These are phyloP conservation scores for Tapera naevia DNA, from an alignment of 2,797 vertebrate genomes.

Conservation along the genomic window DNA sequence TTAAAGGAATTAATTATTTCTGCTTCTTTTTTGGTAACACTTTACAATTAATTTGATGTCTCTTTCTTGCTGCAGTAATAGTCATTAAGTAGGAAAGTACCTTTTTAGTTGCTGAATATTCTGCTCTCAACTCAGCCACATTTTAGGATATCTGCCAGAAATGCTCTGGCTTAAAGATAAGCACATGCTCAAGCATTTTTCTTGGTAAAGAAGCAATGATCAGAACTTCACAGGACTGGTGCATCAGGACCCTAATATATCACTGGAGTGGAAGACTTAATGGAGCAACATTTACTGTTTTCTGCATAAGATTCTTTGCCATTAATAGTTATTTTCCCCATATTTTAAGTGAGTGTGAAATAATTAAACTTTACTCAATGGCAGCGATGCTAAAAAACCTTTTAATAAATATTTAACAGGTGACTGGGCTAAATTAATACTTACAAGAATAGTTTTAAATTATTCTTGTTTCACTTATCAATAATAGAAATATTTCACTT, in stretches of 20 bases:
- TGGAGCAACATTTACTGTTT: background rate
- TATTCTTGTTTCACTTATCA: background rate
- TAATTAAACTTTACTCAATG: background rate
- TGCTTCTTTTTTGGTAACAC: background rate
- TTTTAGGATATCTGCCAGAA: background rate
- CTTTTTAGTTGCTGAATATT: background rate
- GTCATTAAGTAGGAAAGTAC: background rate
- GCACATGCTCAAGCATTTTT: background rate
- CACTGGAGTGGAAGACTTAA: background rate
- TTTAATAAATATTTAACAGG: background rate
- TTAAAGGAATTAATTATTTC: constrained; percentile 21
- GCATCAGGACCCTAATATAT: background rate
- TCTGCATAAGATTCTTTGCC: background rate
- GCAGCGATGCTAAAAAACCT: background rate
- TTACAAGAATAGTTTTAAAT: background rate
- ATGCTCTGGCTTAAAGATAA: background rate
- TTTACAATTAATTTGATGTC: background rate
- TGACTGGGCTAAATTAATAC: background rate
- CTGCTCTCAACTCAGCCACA: background rate
- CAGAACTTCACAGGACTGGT: background rate
- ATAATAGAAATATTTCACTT: background rate
- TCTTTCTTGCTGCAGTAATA: background rate
- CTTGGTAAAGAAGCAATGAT: background rate
- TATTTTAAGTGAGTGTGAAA: background rate
- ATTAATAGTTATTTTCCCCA: background rate